These are phyloP conservation scores for Prorops nasuta DNA, from an alignment of 1,140 invertebrate genomes.

Conservation along the genomic window DNA sequence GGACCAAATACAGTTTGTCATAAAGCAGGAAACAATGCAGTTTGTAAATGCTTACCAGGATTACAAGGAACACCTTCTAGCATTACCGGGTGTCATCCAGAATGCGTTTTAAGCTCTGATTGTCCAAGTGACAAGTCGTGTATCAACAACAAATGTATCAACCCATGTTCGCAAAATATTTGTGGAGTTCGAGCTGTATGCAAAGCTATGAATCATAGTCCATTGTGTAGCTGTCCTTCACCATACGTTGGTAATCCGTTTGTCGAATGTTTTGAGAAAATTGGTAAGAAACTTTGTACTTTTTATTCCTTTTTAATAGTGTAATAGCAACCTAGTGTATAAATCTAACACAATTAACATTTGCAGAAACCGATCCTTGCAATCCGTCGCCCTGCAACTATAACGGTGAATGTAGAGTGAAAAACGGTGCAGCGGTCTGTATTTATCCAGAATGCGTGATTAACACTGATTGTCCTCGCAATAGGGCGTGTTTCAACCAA, in stretches of 20 bases:
- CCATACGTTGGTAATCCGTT: constrained; percentile 76
- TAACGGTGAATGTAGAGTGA: constrained; percentile 76
- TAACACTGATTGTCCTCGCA: constrained; percentile 78
- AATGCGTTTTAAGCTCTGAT: constrained; percentile 74
- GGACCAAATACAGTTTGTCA: constrained; percentile 72
- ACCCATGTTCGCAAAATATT: constrained; percentile 69
- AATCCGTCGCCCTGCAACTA: constrained; percentile 76
- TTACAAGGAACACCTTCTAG: constrained; percentile 61
- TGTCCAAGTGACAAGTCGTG: constrained; percentile 73
- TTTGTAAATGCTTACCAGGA: constrained; percentile 73
- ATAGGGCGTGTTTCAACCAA: constrained; percentile 76
- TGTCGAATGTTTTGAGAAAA: constrained; percentile 62
- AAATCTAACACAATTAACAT: constrained; percentile 5
- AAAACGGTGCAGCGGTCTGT: constrained; percentile 69
- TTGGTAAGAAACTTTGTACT: constrained; percentile 38
- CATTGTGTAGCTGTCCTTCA: constrained; percentile 74
- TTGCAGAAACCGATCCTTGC: constrained; percentile 66
- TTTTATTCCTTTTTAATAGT: background rate
- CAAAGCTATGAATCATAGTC: constrained; percentile 75
- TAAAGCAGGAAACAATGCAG: constrained; percentile 58
- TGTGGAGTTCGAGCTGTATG: constrained; percentile 71
- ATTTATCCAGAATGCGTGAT: constrained; percentile 83
- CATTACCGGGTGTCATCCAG: constrained; percentile 65
- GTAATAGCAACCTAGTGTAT: background rate
- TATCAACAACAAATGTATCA: constrained; percentile 69